Percentiles rank a stretch among this genome's conserved stretches.
Evolutionary conservation across 2,888 invertebrate genomes (phyloP).

Genomic region (Conus canariensis): DNA sequence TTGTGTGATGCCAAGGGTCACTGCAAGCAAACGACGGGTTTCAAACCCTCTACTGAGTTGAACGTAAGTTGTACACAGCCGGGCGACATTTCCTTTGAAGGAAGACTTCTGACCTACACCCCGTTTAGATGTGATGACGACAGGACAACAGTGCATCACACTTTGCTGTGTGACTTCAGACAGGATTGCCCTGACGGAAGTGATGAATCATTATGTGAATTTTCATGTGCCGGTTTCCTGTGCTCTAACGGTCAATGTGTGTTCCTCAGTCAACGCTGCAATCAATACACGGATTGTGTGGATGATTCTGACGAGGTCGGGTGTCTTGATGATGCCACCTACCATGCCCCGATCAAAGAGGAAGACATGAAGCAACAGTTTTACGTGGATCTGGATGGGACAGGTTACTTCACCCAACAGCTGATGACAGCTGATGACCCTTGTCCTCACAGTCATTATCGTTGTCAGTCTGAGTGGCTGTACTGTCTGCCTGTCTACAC

Average conservation of each 20-base stretch:
- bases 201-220: not conserved
- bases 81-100: not conserved
- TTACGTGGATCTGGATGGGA: not conserved
- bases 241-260: not conserved
- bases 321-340: not conserved
- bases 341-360: not conserved
- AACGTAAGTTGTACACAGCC: not conserved
- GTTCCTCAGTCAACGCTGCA: not conserved
- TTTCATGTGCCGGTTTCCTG: not conserved
- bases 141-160: not conserved
- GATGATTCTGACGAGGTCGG: not conserved
- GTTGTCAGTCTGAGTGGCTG: not conserved
- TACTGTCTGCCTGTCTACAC: constrained; percentile 7
- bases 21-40: not conserved
- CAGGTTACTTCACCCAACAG: not conserved
- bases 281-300: not conserved
- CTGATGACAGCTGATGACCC: not conserved
- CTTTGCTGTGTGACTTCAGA: not conserved
- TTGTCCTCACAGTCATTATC: not conserved
- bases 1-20: not conserved
- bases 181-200: not conserved
- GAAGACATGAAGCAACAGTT: not conserved
- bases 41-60: not conserved
- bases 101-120: not conserved
- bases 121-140: not conserved